These are phyloP conservation scores for Pseudorasbora parva DNA, from an alignment of 2,113 vertebrate genomes.

Conservation along the genomic window DNA sequence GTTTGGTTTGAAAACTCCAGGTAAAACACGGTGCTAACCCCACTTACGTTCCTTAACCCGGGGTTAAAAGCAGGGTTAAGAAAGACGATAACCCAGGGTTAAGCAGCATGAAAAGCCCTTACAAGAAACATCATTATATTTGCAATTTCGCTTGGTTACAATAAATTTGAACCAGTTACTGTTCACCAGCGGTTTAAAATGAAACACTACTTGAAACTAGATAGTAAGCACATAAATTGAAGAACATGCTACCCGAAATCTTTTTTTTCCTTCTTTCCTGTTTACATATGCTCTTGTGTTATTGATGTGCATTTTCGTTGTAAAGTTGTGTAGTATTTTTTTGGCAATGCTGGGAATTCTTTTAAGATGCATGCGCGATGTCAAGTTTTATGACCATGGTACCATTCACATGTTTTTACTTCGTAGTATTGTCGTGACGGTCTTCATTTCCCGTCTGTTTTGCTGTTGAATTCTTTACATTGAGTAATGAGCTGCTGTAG, in stretches of 20 bases:
- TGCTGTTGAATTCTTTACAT: background rate
- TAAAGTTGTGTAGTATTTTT: background rate
- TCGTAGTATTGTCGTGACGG: background rate
- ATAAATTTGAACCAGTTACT: background rate
- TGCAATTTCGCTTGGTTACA: background rate
- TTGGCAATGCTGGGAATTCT: background rate
- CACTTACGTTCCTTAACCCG: too few relatives aligned
- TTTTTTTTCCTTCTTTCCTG: background rate
- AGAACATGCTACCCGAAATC: slow-evolving; percentile 24
- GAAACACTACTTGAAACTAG: slow-evolving; percentile 48
- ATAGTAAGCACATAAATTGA: slow-evolving; percentile 13
- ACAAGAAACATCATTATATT: background rate
- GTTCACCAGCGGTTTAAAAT: slow-evolving; percentile 7
- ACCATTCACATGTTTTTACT: background rate
- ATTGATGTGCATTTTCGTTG: slow-evolving; percentile 15
- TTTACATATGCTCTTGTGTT: background rate
- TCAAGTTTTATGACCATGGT: background rate
- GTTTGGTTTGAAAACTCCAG: too few relatives aligned
- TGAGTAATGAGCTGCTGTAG: slow-evolving; percentile 1
- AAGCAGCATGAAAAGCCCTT: too few relatives aligned
- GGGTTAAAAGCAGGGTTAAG: too few relatives aligned
- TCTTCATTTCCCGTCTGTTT: background rate
- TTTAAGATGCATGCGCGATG: slow-evolving; percentile 15
- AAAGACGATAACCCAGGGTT: too few relatives aligned
- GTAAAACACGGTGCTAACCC: too few relatives aligned